Evolutionary conservation across 2,797 vertebrate genomes (phyloP).

Genomic region (Trachops cirrhosus): DNA sequence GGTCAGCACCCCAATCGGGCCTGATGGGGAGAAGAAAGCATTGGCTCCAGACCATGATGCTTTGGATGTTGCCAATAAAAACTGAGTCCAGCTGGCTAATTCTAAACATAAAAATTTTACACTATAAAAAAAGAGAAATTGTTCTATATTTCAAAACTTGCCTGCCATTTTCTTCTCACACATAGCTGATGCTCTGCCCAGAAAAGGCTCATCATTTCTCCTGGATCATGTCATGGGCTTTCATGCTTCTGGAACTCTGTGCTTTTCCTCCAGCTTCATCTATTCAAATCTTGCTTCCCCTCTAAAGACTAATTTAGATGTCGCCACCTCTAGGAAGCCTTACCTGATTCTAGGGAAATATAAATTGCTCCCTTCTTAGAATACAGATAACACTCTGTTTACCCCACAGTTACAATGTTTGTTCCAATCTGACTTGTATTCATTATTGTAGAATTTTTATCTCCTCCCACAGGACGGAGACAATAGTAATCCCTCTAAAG

Average conservation of each 20-base stretch:
- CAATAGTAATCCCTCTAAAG: neutral
- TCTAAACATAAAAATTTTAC: neutral
- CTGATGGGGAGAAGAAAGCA: neutral
- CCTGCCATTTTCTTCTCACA: neutral
- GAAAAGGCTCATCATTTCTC: neutral
- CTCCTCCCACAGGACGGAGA: neutral
- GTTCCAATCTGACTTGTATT: neutral
- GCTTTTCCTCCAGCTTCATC: neutral
- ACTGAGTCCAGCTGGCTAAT: neutral
- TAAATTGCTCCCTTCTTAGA: neutral
- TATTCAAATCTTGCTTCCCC: neutral
- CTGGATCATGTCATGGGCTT: neutral
- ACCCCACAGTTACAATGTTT: neutral
- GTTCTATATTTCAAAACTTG: neutral
- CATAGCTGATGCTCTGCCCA: neutral
- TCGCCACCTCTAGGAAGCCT: neutral
- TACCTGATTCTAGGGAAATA: neutral
- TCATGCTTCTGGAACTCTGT: neutral
- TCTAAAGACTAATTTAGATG: conserved; percentile 24
- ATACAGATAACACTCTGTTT: neutral
- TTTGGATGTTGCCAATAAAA: neutral
- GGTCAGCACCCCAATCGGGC: no score
- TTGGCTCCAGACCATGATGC: neutral
- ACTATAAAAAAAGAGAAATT: neutral
- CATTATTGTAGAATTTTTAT: neutral